These are phyloP conservation scores for Tricholaema leucomelas DNA, from an alignment of 2,113 vertebrate genomes.

Conservation along the genomic window DNA sequence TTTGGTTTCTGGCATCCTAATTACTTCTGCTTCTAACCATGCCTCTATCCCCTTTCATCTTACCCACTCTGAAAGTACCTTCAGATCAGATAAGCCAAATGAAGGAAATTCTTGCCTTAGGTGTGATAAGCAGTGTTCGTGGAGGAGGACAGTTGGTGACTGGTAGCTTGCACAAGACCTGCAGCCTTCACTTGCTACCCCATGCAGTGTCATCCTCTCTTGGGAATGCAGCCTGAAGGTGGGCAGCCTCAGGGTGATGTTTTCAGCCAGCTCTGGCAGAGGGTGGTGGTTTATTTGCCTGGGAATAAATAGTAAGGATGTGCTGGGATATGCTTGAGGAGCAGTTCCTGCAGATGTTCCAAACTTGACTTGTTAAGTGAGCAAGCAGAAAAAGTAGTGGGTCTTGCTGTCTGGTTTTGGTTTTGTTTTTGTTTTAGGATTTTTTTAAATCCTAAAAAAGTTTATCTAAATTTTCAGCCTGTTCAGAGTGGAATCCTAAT, in stretches of 20 bases:
- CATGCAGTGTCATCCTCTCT: accelerated
- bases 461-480: not conserved
- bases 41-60: not conserved
- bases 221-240: not conserved
- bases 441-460: not conserved
- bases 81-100: not conserved
- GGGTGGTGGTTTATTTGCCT: not conserved
- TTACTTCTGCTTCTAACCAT: not conserved
- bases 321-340: not conserved
- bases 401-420: not conserved
- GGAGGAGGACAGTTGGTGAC: accelerated
- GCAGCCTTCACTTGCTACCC: not conserved
- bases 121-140: not conserved
- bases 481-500: not conserved
- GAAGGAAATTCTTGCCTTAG: not conserved
- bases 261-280: slow-evolving; percentile 30
- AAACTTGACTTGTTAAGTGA: not conserved
- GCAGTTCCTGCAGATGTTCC: slow-evolving; percentile 9
- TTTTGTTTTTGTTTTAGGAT: not conserved
- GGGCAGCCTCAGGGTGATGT: not conserved
- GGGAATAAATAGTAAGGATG: slow-evolving; percentile 20
- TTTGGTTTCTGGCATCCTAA: slow-evolving; percentile 17
- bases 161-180: not conserved
- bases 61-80: not conserved
- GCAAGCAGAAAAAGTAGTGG: not conserved